A percentile compares a stretch with the other conserved stretches of the same genome.
phyloP scores from a whole-genome alignment of 1,140 invertebrate genomes.

The Trachymyrmex septentrionalis region DNA sequence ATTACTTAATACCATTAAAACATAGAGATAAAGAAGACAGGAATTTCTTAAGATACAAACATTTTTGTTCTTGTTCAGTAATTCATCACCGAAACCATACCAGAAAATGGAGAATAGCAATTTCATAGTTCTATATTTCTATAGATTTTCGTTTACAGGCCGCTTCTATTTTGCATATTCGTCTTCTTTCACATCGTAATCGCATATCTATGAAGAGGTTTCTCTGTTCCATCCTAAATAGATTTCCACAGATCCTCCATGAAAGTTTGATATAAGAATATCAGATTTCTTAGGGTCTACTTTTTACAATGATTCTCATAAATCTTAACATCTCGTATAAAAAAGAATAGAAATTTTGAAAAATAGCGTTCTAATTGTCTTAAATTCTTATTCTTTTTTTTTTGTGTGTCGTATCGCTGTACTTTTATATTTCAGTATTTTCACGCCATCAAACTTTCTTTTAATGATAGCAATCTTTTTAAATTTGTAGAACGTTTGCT shows the following conservation, averaged over 20 bases:
- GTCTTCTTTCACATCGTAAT: conserved; percentile 29
- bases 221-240: conserved; percentile 51
- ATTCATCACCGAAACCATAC: neutral
- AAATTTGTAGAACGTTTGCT: conserved; percentile 29
- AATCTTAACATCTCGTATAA: neutral
- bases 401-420: neutral
- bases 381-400: neutral
- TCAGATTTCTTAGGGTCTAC: conserved; percentile 19
- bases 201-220: conserved; percentile 48
- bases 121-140: conserved; percentile 44
- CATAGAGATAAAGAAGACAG: neutral
- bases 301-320: conserved; percentile 9
- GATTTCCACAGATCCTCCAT: conserved; percentile 49
- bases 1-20: neutral
- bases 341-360: conserved; percentile 30
- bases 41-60: neutral
- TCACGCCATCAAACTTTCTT: neutral
- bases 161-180: conserved; percentile 33
- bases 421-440: neutral
- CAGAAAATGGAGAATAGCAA: conserved; percentile 31
- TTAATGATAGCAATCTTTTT: neutral
- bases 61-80: neutral
- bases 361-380: neutral
- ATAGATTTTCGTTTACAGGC: conserved; percentile 57
- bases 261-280: conserved; percentile 52